phyloP scores from a whole-genome alignment of 1,140 invertebrate genomes.

The Drosophila sproati region DNA sequence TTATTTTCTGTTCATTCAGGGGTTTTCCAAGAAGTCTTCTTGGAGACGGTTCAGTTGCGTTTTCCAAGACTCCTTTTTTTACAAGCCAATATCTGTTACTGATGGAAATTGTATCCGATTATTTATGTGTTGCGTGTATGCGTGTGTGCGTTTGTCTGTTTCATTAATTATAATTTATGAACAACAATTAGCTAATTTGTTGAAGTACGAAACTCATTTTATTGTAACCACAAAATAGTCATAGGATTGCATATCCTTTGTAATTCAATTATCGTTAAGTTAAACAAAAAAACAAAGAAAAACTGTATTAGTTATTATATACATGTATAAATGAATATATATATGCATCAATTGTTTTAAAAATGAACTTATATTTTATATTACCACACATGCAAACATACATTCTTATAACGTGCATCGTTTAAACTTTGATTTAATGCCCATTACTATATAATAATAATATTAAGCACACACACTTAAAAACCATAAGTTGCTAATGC shows the following conservation, averaged over 20 bases:
- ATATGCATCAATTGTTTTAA: slow-evolving; percentile 26
- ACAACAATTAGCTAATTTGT: slow-evolving; percentile 31
- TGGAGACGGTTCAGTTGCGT: background rate
- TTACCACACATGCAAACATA: background rate
- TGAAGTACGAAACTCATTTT: slow-evolving; percentile 20
- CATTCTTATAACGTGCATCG: slow-evolving; percentile 14
- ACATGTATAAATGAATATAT: background rate
- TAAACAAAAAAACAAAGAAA: background rate
- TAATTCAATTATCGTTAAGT: slow-evolving; percentile 52
- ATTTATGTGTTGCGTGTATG: background rate
- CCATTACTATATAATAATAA: background rate
- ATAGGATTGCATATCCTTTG: slow-evolving; percentile 3
- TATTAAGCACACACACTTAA: slow-evolving; percentile 2
- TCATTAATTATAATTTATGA: slow-evolving; percentile 24
- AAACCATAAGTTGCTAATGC: slow-evolving; percentile 34
- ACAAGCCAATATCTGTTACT: no score
- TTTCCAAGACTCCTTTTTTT: background rate
- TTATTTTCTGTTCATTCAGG: slow-evolving; percentile 16
- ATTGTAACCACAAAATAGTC: slow-evolving; percentile 14
- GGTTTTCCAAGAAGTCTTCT: background rate
- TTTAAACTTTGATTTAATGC: background rate
- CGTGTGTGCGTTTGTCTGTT: background rate
- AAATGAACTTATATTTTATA: slow-evolving; percentile 28
- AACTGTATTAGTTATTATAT: slow-evolving; percentile 41
- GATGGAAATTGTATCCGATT: background rate